phyloP scores from a whole-genome alignment of 2,797 vertebrate genomes.

The Chelon auratus region DNA sequence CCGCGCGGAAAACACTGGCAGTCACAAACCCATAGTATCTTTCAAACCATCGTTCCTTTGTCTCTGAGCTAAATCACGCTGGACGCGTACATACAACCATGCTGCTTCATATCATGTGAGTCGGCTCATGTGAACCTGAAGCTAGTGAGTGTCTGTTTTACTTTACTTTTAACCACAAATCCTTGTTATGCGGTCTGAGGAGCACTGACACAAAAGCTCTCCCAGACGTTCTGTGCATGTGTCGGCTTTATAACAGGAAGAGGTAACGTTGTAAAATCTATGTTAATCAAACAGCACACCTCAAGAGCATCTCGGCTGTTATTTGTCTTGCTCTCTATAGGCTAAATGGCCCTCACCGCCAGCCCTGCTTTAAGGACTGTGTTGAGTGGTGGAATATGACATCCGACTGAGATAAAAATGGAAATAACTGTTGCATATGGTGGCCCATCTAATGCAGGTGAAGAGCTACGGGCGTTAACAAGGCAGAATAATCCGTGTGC shows the following conservation, averaged over 20 bases:
- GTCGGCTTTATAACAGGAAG: constrained; percentile 65
- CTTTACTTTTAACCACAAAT: constrained; percentile 5
- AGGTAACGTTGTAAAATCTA: constrained; percentile 61
- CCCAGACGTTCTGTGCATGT: constrained; percentile 31
- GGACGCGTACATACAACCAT: constrained; percentile 15
- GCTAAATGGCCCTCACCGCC: constrained; percentile 56
- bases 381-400: constrained; percentile 28
- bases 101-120: constrained; percentile 12
- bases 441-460: neutral
- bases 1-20: constrained; percentile 27
- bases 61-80: constrained; percentile 39
- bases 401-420: constrained; percentile 51
- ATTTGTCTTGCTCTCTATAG: constrained; percentile 67
- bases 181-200: constrained; percentile 21
- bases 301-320: constrained; percentile 68
- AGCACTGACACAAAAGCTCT: constrained; percentile 34
- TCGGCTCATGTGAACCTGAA: constrained; percentile 23
- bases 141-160: neutral
- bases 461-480: constrained; percentile 11
- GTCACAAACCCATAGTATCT: constrained; percentile 51
- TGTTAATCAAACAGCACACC: constrained; percentile 71
- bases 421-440: constrained; percentile 53
- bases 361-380: constrained; percentile 41
- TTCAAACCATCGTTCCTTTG: constrained; percentile 36
- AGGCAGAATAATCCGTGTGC: constrained; percentile 30